Evolutionary conservation across 2,888 invertebrate genomes (phyloP).

Genomic region (Acanthopleura granulata): DNA sequence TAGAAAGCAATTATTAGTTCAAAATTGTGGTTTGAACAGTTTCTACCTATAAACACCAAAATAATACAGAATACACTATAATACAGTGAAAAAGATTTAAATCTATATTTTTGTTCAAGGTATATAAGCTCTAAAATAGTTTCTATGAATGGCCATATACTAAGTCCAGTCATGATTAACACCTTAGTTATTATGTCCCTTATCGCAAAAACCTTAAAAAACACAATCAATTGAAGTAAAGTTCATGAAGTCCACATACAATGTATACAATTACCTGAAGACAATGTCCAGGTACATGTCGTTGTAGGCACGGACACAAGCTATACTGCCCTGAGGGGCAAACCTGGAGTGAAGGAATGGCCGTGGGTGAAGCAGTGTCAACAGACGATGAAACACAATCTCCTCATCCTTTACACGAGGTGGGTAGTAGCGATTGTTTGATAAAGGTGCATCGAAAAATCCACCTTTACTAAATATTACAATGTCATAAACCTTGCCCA

Average conservation of each 20-base stretch:
- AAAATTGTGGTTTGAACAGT: too few relatives aligned
- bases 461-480: constrained; percentile 22
- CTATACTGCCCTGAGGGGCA: constrained; percentile 59
- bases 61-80: too few relatives aligned
- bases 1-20: not conserved
- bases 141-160: too few relatives aligned
- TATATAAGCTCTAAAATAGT: too few relatives aligned
- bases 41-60: too few relatives aligned
- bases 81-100: too few relatives aligned
- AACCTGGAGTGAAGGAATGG: constrained; percentile 65
- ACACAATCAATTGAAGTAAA: too few relatives aligned
- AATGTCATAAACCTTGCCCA: constrained; percentile 33
- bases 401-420: constrained; percentile 42
- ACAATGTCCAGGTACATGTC: constrained; percentile 58
- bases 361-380: constrained; percentile 64
- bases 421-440: constrained; percentile 61
- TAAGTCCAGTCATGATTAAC: too few relatives aligned
- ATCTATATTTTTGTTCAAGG: too few relatives aligned
- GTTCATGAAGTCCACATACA: too few relatives aligned
- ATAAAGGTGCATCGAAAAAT: constrained; percentile 32
- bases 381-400: constrained; percentile 53
- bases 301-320: constrained; percentile 58
- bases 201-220: too few relatives aligned
- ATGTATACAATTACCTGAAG: constrained; percentile 55
- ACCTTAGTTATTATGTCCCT: too few relatives aligned